Evolutionary conservation across 2,113 vertebrate species (phyloP).

Genomic region (Chaetorhynchus papuensis): DNA sequence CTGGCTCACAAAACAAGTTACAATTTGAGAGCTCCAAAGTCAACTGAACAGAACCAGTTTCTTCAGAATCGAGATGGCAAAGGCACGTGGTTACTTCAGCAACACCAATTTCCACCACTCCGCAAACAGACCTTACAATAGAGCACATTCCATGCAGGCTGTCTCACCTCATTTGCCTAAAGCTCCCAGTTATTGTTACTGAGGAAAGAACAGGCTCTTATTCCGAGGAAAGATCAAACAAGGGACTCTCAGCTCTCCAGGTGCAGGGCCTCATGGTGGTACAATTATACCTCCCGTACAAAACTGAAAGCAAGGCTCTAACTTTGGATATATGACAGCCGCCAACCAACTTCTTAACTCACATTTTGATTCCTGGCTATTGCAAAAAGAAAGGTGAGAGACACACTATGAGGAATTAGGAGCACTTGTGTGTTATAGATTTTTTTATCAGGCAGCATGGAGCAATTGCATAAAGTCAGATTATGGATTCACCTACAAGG

Average conservation of each 20-base stretch:
- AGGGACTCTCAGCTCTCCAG: not conserved
- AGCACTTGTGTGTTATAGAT: not conserved
- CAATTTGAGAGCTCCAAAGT: not conserved
- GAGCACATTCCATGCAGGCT: not conserved
- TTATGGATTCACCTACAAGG: not conserved
- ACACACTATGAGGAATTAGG: not conserved
- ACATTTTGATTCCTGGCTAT: not conserved
- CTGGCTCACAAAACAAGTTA: not conserved
- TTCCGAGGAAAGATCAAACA: not conserved
- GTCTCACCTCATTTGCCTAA: not conserved
- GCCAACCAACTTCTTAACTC: not conserved
- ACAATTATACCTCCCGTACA: not conserved
- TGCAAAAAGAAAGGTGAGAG: not conserved
- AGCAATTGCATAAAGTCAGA: not conserved
- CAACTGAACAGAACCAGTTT: not conserved
- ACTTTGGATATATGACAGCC: not conserved
- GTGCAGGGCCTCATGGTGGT: not conserved
- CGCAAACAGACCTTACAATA: not conserved
- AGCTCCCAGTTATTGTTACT: not conserved
- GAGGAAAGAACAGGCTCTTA: not conserved
- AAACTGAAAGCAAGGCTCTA: not conserved
- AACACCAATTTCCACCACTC: not conserved
- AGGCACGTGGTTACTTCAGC: not conserved
- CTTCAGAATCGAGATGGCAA: not conserved
- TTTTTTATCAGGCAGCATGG: not conserved